Base-by-base conservation (phyloP, 1,140 invertebrate genomes). In the Meloidogyne floridensis region DNA sequence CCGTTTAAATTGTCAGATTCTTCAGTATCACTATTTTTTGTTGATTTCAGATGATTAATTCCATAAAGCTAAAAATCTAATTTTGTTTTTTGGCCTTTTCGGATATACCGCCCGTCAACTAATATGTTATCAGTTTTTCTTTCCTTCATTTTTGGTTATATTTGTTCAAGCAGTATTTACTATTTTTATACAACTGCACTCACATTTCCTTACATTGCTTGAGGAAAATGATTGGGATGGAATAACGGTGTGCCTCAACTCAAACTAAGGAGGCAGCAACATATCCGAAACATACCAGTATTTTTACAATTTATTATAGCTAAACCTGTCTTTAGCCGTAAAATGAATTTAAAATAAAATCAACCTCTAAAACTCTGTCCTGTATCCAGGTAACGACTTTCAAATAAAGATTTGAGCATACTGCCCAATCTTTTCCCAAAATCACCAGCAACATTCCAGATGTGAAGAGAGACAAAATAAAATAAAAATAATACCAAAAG, bases 381-480 rank as follows among this genome's bases (percentile, higher is more conserved):
- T 84, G 83, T 11, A 84, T 75, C 54, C 69, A 73, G 7, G 51
- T 13, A 56, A 84, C 75, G 10, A 56, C 15, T 69, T 84, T 51
- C 1, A 84, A 42, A 72, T 84, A 84, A 42, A 56, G 18, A 56
- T 83, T 73, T 18, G 80, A 77, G 7, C 81, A 9, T 32, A 72
- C 18, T 42, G 73, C 80, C 83, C 83, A 84, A n/a, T 75, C 76
- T 32, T 42, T 65, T 0, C 79, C 79, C 4, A 71, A 84, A n/a
- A 84, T 8, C 13, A 84, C 84, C 56, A 84, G 54, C n/a, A 72
- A 59, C 42, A 84, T 18, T 59, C 82, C 83, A 18, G 72, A 15
- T 15, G 75, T 3, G 69, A 80, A 84, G 10, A 84, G 43, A 9
- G 80, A 56, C 11, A 59, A 56, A 13, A 83, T 32, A 4, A 83